These are phyloP conservation scores for Stenoptilia bipunctidactyla DNA, from an alignment of 2,888 invertebrate genomes.

Conservation along the genomic window DNA sequence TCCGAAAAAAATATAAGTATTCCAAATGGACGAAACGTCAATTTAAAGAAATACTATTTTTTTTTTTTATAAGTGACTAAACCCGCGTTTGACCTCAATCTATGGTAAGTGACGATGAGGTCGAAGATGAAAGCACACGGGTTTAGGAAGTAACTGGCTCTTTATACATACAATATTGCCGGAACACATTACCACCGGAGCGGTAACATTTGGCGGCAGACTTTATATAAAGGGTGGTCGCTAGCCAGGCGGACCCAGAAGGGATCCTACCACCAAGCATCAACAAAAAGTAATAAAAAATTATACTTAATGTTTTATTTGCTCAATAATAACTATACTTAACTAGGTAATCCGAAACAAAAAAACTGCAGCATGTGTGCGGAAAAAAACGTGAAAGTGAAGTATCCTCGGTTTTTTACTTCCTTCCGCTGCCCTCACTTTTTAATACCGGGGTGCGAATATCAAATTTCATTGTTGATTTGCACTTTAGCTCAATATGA, in stretches of 20 bases:
- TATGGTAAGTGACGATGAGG: no score
- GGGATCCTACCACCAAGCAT: no score
- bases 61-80: no score
- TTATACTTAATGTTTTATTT: background rate
- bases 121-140: no score
- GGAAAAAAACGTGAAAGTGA: slow-evolving; percentile 56
- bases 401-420: slow-evolving; percentile 56
- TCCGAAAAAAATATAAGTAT: background rate
- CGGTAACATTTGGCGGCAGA: no score
- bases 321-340: background rate
- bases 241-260: no score
- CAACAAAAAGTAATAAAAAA: background rate
- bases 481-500: slow-evolving; percentile 10
- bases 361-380: slow-evolving; percentile 46
- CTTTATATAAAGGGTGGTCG: no score
- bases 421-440: slow-evolving; percentile 67
- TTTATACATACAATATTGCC: no score
- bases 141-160: no score
- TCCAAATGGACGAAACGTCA: background rate
- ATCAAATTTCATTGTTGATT: slow-evolving; percentile 51
- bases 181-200: no score
- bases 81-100: no score
- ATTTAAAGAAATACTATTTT: no score
- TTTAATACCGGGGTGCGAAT: slow-evolving; percentile 58
- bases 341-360: slow-evolving; percentile 7